These are phyloP conservation scores for Varanus salvator DNA, from an alignment of 2,113 vertebrate species.

Conservation along the genomic window DNA sequence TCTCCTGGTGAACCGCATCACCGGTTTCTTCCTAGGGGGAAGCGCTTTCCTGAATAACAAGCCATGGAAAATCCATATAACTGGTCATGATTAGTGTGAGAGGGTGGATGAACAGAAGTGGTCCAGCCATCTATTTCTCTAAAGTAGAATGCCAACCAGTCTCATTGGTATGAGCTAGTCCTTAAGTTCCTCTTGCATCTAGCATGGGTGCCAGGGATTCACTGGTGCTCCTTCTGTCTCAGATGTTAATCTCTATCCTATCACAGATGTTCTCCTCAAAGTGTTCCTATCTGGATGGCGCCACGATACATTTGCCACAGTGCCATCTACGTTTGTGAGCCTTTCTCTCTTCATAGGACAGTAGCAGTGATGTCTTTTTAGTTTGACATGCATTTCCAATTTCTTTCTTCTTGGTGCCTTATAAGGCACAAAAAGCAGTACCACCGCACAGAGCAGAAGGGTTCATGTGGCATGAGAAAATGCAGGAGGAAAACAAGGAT, in stretches of 20 bases:
- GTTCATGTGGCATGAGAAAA: neutral
- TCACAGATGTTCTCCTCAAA: neutral
- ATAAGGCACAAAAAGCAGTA: conserved; percentile 24
- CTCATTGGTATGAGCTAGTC: neutral
- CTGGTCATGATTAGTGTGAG: neutral
- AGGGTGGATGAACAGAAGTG: too few species aligned
- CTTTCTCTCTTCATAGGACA: neutral
- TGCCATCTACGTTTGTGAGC: neutral
- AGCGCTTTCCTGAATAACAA: neutral
- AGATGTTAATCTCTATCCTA: neutral
- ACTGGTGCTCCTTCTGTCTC: neutral
- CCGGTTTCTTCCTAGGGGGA: neutral
- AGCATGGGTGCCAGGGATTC: neutral
- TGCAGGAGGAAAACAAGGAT: neutral
- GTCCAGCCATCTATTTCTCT: neutral
- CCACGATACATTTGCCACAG: neutral
- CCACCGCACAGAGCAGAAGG: neutral
- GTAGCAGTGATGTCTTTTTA: neutral
- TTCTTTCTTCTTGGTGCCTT: neutral
- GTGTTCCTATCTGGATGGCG: neutral
- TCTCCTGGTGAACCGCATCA: neutral
- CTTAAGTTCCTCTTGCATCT: neutral
- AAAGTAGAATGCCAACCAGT: neutral
- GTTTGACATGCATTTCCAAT: neutral
- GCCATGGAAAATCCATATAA: too few species aligned